Conservation (phyloP, 2,797 vertebrate genomes). For the Scleropages formosus region DNA sequence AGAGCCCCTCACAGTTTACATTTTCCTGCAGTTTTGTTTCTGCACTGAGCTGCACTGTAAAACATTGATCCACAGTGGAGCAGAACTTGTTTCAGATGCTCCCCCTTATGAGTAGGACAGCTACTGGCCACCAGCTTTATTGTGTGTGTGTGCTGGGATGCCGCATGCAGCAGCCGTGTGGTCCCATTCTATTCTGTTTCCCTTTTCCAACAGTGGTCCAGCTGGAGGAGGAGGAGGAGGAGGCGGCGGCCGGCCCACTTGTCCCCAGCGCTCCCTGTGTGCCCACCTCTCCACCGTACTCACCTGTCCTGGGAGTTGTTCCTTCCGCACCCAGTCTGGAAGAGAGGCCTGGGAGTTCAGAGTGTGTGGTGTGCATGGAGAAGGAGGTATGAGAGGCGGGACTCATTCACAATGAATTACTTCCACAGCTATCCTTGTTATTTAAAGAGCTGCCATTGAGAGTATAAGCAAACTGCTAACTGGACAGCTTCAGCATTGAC, state of each 20-base stretch:
- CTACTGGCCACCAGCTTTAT: too few relatives aligned
- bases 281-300: constrained; percentile 47
- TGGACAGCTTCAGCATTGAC: not conserved
- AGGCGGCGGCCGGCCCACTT: constrained; percentile 38
- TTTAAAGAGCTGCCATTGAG: not conserved
- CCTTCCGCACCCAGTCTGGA: constrained; percentile 55
- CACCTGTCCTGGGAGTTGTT: constrained; percentile 43
- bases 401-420: not conserved
- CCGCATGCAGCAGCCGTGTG: too few relatives aligned
- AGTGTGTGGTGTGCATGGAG: constrained; percentile 95
- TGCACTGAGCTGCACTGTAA: too few relatives aligned
- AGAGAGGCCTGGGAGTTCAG: constrained; percentile 67
- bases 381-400: constrained; percentile 68
- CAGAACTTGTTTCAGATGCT: too few relatives aligned
- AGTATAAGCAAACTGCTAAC: too few relatives aligned
- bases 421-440: not conserved
- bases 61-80: not conserved
- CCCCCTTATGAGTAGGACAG: too few relatives aligned
- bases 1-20: too few relatives aligned
- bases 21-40: too few relatives aligned
- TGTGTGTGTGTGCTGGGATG: too few relatives aligned
- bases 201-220: constrained; percentile 57
- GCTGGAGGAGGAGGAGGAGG: constrained; percentile 30
- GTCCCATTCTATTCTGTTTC: too few relatives aligned
- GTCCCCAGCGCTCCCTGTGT: constrained; percentile 42